Conservation (phyloP, 2,888 invertebrate species). For the Dioctria rufipes region DNA sequence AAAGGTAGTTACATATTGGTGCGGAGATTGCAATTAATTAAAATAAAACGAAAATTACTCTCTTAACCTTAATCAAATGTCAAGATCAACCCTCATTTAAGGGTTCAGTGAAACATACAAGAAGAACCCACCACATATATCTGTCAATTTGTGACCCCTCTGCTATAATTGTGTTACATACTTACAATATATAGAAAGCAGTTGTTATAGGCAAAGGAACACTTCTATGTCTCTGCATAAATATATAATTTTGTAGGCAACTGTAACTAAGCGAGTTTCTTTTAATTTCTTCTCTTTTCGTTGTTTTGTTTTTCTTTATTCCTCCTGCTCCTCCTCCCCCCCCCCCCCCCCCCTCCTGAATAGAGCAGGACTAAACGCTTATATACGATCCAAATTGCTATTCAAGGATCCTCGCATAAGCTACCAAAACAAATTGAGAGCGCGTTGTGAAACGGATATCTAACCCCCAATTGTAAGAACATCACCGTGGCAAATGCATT, state of each 20-base stretch:
- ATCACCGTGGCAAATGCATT: constrained; percentile 49
- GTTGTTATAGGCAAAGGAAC: no score
- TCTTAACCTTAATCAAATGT: constrained; percentile 53
- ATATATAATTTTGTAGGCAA: not conserved
- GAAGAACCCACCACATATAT: not conserved
- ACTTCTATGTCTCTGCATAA: no score
- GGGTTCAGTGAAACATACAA: not conserved
- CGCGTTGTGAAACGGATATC: not conserved
- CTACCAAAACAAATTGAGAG: constrained; percentile 48
- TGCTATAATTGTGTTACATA: no score
- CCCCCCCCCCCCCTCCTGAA: not conserved
- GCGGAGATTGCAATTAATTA: constrained; percentile 33
- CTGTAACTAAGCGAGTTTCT: not conserved
- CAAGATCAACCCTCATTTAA: constrained; percentile 34
- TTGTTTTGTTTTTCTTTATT: not conserved
- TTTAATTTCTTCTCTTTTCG: not conserved
- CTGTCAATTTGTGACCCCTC: not conserved
- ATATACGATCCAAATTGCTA: not conserved
- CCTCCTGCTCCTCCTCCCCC: no score
- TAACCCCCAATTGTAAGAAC: constrained; percentile 27
- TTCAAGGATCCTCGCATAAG: constrained; percentile 29
- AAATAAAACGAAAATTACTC: constrained; percentile 45
- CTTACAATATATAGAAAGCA: no score
- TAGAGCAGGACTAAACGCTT: not conserved
- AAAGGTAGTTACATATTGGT: no score